Base-by-base conservation (phyloP, 2,888 invertebrate species). In the Camponotus fellah region DNA sequence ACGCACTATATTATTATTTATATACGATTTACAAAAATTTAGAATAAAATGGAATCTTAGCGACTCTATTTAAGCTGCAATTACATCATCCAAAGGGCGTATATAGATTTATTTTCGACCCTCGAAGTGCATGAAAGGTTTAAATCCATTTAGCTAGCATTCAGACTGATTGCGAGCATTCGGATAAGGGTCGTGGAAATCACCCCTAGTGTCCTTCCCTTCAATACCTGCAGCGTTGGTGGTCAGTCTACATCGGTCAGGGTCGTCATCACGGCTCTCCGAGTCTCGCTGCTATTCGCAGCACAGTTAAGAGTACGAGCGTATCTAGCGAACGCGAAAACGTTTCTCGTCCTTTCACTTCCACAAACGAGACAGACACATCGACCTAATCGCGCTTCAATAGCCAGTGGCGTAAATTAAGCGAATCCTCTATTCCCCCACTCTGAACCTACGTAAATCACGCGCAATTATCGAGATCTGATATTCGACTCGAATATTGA, bases 341-440 rank as follows among this genome's bases (percentile, higher is more conserved):
- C 90, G 34, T 76, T 74, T 84, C 87, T 83, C 77, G 84, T 87
- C 86, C 90, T 88, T 90, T 90, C 91, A 91, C 87, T 88, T 87
- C 85, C 69, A 85, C 88, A 82, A 88, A 85, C 79, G 79, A 89
- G 69, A 72, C 65, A 72, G 86, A 85, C 83, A 79, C 74, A 72
- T 83, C 84, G 69, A 69, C 82, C 83, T 82, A 82, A 82, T 89
- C 71, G 84, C 76, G 64, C 72, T n/a, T 79, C 49, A 26, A 21
- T 49, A 46, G 37, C 49, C 71, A 72, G 60, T 68, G 26, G 66
- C 58, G 76, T 82, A 86, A 40, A n/a, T 56, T 21, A 69, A 58
- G 37, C 46, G 34, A 64, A 64, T 34, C 34, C 46, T 46, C 37
- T 14, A 10, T 17, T 21, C 14, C n/a, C 8, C 37, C 37, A 40